phyloP scores from a whole-genome alignment of 2,113 vertebrate species.

The Tychaedon coryphoeus region DNA sequence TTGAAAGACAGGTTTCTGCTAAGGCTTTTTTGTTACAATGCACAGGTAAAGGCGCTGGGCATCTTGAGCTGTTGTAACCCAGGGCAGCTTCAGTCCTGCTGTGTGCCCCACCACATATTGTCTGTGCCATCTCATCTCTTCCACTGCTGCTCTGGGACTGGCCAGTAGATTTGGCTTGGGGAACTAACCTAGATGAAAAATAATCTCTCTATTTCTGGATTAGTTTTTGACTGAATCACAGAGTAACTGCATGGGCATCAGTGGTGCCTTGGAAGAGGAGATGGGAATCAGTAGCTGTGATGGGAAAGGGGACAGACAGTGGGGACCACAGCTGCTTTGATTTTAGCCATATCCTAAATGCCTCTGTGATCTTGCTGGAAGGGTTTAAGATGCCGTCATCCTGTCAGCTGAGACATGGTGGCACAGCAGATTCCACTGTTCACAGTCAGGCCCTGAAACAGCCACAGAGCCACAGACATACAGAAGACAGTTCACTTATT shows the following conservation, averaged over 20 bases:
- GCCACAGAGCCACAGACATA: not conserved
- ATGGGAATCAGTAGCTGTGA: not conserved
- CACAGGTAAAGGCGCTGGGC: not conserved
- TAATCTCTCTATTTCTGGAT: not conserved
- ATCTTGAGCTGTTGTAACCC: not conserved
- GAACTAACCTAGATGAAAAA: not conserved
- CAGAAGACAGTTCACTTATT: not conserved
- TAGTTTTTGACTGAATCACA: not conserved
- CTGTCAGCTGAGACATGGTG: not conserved
- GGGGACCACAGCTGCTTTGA: not conserved
- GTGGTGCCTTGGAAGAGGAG: not conserved
- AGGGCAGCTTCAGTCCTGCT: not conserved
- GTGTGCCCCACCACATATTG: accelerated
- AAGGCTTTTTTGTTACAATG: not conserved
- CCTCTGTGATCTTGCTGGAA: not conserved
- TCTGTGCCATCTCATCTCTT: not conserved
- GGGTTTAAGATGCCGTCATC: not conserved
- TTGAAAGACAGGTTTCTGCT: not conserved
- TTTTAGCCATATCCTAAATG: not conserved
- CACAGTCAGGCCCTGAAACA: not conserved
- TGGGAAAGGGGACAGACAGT: not conserved
- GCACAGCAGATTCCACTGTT: not conserved
- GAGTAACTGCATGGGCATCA: not conserved
- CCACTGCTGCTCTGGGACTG: not conserved
- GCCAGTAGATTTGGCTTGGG: not conserved